phyloP scores from a whole-genome alignment of 2,888 invertebrate genomes.

The Heliothis peltigera region DNA sequence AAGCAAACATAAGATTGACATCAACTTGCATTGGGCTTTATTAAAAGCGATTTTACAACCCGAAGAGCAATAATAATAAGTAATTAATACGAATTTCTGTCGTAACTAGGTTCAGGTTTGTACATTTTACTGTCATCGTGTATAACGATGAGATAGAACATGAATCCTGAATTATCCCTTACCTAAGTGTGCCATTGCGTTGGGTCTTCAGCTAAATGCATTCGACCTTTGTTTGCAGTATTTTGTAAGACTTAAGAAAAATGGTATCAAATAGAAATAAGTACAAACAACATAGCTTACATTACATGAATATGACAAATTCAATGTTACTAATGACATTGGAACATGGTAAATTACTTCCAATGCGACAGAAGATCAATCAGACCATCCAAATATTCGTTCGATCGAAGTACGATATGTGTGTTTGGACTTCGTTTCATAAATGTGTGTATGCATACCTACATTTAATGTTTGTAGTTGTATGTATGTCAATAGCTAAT shows the following conservation, averaged over 20 bases:
- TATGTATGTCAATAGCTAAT: conserved; percentile 88
- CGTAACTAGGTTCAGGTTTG: too few species aligned
- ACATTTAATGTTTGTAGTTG: conserved; percentile 72
- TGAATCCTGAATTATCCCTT: too few species aligned
- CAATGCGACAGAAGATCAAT: conserved; percentile 70
- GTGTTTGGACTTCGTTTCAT: conserved; percentile 75
- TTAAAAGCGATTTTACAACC: background rate
- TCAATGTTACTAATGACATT: conserved; percentile 51
- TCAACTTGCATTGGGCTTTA: background rate
- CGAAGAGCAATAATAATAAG: too few species aligned
- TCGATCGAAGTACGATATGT: conserved; percentile 76
- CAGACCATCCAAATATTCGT: conserved; percentile 73
- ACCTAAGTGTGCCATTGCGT: too few species aligned
- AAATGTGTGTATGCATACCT: conserved; percentile 63
- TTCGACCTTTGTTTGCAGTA: too few species aligned
- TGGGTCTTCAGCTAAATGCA: too few species aligned
- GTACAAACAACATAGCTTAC: conserved; percentile 2
- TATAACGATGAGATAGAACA: too few species aligned
- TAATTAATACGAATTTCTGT: too few species aligned
- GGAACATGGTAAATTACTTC: conserved; percentile 65
- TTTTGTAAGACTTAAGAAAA: background rate
- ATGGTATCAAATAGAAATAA: background rate
- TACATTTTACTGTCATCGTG: too few species aligned
- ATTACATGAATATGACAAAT: conserved; percentile 30
- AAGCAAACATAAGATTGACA: conserved; percentile 6